These are phyloP conservation scores for Gandaritis pyraliata DNA, from an alignment of 2,888 invertebrate species.

Conservation along the genomic window DNA sequence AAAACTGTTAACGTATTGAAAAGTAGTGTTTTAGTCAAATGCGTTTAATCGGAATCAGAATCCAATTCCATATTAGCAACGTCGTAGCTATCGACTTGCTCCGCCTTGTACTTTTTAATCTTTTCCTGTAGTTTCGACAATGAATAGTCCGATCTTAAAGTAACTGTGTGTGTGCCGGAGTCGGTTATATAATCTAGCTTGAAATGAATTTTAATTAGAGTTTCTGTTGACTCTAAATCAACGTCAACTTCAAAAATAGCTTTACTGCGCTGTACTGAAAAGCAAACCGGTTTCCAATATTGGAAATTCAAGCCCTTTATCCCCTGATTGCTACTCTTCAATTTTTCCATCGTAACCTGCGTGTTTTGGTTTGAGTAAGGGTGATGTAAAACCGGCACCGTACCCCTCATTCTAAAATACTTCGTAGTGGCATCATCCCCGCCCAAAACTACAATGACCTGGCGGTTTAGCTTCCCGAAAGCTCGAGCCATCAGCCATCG, in stretches of 20 bases:
- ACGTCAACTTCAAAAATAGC: conserved; percentile 53
- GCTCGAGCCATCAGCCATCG: conserved; percentile 62
- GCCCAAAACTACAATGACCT: conserved; percentile 56
- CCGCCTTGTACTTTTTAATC: conserved; percentile 58
- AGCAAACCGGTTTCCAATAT: conserved; percentile 58
- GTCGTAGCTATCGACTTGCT: conserved; percentile 65
- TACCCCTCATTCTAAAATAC: conserved; percentile 57
- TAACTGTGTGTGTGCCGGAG: conserved; percentile 37
- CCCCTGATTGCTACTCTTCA: conserved; percentile 65
- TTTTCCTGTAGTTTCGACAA: conserved; percentile 50
- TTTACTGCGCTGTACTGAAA: conserved; percentile 28
- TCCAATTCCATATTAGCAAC: conserved; percentile 73
- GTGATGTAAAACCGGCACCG: conserved; percentile 37
- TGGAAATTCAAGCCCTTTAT: conserved; percentile 66
- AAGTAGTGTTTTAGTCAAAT: not conserved
- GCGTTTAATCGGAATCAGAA: conserved; percentile 53
- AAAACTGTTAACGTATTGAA: not conserved
- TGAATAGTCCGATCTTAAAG: conserved; percentile 53
- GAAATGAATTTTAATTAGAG: conserved; percentile 55
- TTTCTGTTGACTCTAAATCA: conserved; percentile 70
- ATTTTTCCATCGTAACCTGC: conserved; percentile 49
- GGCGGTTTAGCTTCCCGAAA: conserved; percentile 60
- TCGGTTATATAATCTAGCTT: conserved; percentile 60
- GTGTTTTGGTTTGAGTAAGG: conserved; percentile 36
- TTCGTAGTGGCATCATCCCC: conserved; percentile 54